Base-by-base conservation (phyloP, 2,888 invertebrate genomes). In the Serrognathus titanus region DNA sequence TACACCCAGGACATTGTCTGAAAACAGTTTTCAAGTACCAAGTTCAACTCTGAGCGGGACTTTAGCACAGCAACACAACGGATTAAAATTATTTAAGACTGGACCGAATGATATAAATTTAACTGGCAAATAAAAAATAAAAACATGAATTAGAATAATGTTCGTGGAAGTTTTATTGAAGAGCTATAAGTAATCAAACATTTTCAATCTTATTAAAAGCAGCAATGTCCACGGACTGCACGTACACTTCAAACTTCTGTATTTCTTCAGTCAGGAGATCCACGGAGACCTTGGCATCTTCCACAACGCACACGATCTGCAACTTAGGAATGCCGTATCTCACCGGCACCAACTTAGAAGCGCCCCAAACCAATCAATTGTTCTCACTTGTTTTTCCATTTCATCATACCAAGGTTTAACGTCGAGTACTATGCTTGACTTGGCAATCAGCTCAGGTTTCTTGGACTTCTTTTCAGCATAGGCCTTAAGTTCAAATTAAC, bases 351-450 rank as follows among this genome's bases (percentile, higher is more conserved):
- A 97, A 80, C 83, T 96, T 97, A 51, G 94, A 92, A 58, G 93
- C 93, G 73, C 97, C 98, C 98, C 97, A 98, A 52, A 96, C 77
- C 35, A 97, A 87, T 79, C 81, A 70, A 98, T 90, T 31, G 86
- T 80, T 66, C 96, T 86, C 10, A 97, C 95, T 20, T 74, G 78
- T 52, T 82, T 81, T 75, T 98, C 97, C 87, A 98, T 88, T 75
- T 88, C 88, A 81, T 98, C 97, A 76, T 95, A 97, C 97, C 97
- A 97, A 20, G 96, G 96, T 78, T 99, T 99, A 10, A 97, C 94
- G 76, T 98, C 97, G 48, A 98, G 82, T 66, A 98, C 82, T 63
- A 99, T 90, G 69, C 90, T 94, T 46, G 96, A 96, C 75, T 98
- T 98, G 54, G 98, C 98, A 78, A 98, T 94, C 8, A 96, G 82